Base-by-base conservation (phyloP, 2,797 vertebrate genomes). In the Hippocampus kuda region DNA sequence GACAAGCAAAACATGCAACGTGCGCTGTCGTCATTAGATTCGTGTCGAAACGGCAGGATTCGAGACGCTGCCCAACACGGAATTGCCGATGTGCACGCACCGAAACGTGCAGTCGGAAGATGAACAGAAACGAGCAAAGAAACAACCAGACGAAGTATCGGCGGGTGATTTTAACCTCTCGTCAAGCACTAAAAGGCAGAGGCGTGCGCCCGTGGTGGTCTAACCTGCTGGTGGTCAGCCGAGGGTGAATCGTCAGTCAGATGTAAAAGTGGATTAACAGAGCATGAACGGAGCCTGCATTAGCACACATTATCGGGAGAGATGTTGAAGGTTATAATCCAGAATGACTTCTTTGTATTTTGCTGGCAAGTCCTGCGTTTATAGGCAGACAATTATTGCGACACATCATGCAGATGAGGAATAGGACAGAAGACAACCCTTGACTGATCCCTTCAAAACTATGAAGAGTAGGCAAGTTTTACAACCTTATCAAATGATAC, bases 201-300 rank as follows among this genome's bases (percentile, higher is more conserved):
- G 24, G 18, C 16, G n/a, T 51, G 13, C 26, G 24, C 27, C 56
- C 26, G 11, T 5, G 16, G 24, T 48, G 63, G 63, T 65, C 44
- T 16, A 27, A 65, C 42, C 63, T 65, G 24, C 44, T 48, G 63
- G 20, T 30, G 48, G 44, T 18, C 63, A 48, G 44, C 63, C 63
- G 48, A 65, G 63, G 63, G n/a, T 20, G 63, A 65, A 65, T 48
- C 44, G 3, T 16, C 24, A 65, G 27, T 65, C 63, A 49, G 63
- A 65, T 38, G 48, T 26, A 18, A 48, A 46, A 27, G 24, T 48
- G 48, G 63, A 44, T 48, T 48, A 65, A 65, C 34, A 38, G 34
- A 38, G 34, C 34, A 15, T 24, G 26, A 48, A 48, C 13, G 26
- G 24, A 49, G 44, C 44, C 27, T 48, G 63, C 8, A 48, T 18